Evolutionary conservation across 1,140 invertebrate species (phyloP).

Genomic region (Holotrichia oblita): DNA sequence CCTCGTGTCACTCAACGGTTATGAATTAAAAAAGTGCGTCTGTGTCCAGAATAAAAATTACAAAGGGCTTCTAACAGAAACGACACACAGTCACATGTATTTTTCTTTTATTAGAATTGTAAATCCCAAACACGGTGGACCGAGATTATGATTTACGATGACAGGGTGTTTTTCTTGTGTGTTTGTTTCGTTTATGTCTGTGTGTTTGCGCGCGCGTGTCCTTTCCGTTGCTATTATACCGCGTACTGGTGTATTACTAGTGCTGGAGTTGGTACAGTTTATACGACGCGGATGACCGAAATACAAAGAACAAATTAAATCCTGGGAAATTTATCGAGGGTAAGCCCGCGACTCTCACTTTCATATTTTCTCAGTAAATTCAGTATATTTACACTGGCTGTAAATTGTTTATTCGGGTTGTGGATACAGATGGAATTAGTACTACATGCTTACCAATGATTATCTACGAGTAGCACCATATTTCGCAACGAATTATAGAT

Average conservation of each 20-base stretch:
- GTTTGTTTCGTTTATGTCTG: not conserved
- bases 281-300: no score
- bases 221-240: not conserved
- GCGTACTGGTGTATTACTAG: not conserved
- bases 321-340: no score
- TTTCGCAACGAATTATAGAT: no score
- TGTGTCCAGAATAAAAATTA: slow-evolving; percentile 37
- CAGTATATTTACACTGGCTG: no score
- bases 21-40: slow-evolving; percentile 40
- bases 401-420: no score
- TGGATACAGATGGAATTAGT: no score
- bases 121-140: slow-evolving; percentile 3
- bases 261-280: not conserved
- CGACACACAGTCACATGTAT: slow-evolving; percentile 12
- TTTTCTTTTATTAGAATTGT: slow-evolving; percentile 39
- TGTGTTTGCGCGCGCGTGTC: not conserved
- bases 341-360: no score
- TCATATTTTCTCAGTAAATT: no score
- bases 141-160: slow-evolving; percentile 29
- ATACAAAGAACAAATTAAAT: no score
- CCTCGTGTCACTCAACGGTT: slow-evolving; percentile 35
- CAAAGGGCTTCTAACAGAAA: slow-evolving; percentile 12
- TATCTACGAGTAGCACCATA: no score
- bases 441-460: no score
- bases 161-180: slow-evolving; percentile 28